Evolutionary conservation across 2,888 invertebrate genomes (phyloP), one percentile per base, ranked within the genome.

Genomic region (Lingula anatina): DNA sequence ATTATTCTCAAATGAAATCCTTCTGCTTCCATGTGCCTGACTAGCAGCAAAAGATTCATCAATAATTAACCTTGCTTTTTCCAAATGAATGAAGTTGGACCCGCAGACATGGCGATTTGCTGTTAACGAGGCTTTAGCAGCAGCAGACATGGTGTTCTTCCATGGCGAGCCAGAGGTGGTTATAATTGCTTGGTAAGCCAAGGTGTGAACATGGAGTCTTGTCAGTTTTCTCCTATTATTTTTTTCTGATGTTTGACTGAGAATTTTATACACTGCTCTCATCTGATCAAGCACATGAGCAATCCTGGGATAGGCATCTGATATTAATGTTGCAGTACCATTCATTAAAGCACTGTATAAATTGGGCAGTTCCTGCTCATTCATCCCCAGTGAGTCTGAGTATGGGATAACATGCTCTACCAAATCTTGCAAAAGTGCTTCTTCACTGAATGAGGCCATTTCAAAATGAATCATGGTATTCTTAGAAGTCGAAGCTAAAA

Each of bases 171-270:
- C 80, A 60, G 83, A 84, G 0, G 83, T 83, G 0, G 86, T 86
- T 60, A 90, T 72, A 59, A 90, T 86, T 3, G 88, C 88, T 78
- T 90, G 90, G 69, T 87, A 90, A n/a, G 90, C 90, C 57, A 90
- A 75, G 0, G 90, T 90, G 68, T 90, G 90, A 0, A 90, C 87
- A 70, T 90, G 90, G 28, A 90, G 83, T 48, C 90, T 81, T 0
- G 88, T 85, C 20, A 90, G 67, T 56, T 80, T 78, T 44, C 87
- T 81, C 1, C 80, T 78, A 53, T 81, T 81, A 28, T 54, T 56
- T 3, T 31, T 49, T 31, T 60, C 56, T 12, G 56, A 47, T 3
- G 62, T 63, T n/a, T 62, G 53, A 18, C 56, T 60, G 25, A 75
- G 54, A 18, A 61, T 39, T 5, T 63, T 65, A 50, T 84, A 88